phyloP scores from a whole-genome alignment of 1,140 invertebrate genomes.

The Magallana ariakensis region DNA sequence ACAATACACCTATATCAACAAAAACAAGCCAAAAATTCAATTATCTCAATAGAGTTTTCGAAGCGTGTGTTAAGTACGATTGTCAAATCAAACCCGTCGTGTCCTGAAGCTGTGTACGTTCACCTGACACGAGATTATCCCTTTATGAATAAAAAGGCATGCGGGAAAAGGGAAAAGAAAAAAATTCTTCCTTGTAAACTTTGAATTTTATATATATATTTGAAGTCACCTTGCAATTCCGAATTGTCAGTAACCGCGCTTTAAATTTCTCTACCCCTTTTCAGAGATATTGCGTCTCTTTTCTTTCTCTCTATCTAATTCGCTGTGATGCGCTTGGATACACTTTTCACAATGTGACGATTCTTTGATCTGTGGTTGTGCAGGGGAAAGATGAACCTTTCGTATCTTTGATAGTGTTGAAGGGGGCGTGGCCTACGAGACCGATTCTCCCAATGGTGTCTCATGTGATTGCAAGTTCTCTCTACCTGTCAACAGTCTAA shows the following conservation, averaged over 20 bases:
- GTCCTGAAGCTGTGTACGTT: background rate
- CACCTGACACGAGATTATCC: constrained; percentile 26
- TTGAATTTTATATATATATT: background rate
- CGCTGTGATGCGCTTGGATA: background rate
- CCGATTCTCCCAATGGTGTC: constrained; percentile 25
- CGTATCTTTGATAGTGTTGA: constrained; percentile 21
- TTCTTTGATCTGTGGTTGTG: constrained; percentile 28
- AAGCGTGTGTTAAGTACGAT: constrained; percentile 26
- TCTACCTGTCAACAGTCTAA: constrained; percentile 2
- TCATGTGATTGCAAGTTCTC: background rate
- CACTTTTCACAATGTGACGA: background rate
- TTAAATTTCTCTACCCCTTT: background rate
- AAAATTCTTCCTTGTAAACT: background rate
- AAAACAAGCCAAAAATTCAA: constrained; percentile 35
- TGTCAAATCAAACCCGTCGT: constrained; percentile 10
- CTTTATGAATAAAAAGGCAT: constrained; percentile 21
- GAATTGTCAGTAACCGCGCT: background rate
- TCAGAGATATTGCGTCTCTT: constrained; percentile 20
- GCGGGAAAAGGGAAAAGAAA: constrained; percentile 4
- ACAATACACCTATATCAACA: constrained; percentile 32
- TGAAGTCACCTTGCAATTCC: background rate
- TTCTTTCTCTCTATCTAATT: background rate
- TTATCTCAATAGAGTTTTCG: constrained; percentile 22
- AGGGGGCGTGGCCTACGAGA: constrained; percentile 5
- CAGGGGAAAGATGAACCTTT: constrained; percentile 19